phyloP scores from a whole-genome alignment of 1,140 invertebrate species.

The Ceratoteleas bidentatus region DNA sequence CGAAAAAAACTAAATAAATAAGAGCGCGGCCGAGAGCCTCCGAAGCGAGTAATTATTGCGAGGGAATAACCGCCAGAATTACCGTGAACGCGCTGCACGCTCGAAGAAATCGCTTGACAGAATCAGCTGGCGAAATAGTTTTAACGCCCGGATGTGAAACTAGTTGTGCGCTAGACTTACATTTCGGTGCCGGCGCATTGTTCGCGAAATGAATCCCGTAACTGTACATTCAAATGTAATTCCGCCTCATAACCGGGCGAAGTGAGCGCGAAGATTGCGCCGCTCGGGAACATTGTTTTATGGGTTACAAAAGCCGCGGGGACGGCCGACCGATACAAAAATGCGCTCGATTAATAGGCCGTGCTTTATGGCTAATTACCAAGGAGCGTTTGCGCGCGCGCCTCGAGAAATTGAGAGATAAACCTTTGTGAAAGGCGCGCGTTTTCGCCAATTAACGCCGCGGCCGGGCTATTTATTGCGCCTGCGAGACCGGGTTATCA shows the following conservation, averaged over 20 bases:
- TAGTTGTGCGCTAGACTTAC: constrained; percentile 33
- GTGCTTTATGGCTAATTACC: constrained; percentile 30
- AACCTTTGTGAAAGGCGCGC: constrained; percentile 10
- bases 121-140: constrained; percentile 56
- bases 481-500: constrained; percentile 12
- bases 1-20: constrained; percentile 19
- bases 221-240: too few relatives aligned
- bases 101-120: constrained; percentile 50
- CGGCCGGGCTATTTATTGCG: constrained; percentile 26
- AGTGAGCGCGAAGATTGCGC: too few relatives aligned
- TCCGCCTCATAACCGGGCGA: too few relatives aligned
- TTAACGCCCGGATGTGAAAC: constrained; percentile 46
- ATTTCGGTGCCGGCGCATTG: constrained; percentile 40
- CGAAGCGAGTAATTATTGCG: constrained; percentile 54
- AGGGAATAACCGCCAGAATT: constrained; percentile 43
- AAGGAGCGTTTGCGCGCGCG: constrained; percentile 3
- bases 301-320: too few relatives aligned
- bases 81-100: constrained; percentile 44
- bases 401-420: constrained; percentile 40
- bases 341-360: constrained; percentile 36
- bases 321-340: constrained; percentile 22
- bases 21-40: constrained; percentile 10
- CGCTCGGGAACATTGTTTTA: too few relatives aligned
- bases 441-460: constrained; percentile 32
- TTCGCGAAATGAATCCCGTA: too few relatives aligned